phyloP scores from a whole-genome alignment of 2,888 invertebrate genomes.

The Clivina fossor region DNA sequence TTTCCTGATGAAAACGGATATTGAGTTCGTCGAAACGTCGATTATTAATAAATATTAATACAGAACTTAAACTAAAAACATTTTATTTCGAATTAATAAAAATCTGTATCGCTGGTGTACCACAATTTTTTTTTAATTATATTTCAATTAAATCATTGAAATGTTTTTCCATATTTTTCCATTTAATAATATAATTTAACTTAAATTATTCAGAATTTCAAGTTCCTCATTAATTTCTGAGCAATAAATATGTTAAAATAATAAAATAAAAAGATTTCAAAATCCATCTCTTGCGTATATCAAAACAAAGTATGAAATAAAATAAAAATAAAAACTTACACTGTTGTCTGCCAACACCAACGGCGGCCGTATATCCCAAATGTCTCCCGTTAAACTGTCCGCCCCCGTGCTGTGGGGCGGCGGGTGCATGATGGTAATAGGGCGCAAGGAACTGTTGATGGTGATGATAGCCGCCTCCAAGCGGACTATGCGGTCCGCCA shows the following conservation, averaged over 20 bases:
- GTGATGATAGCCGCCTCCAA: slow-evolving; percentile 48
- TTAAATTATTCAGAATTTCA: background rate
- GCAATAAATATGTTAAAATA: background rate
- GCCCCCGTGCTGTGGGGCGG: slow-evolving; percentile 41
- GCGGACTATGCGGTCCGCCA: slow-evolving; percentile 50
- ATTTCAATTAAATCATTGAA: too few species aligned
- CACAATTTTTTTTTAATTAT: too few species aligned
- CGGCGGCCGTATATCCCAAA: slow-evolving; percentile 28
- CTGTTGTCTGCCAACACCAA: slow-evolving; percentile 47
- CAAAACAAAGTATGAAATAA: background rate
- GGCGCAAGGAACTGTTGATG: slow-evolving; percentile 64
- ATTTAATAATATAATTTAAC: background rate
- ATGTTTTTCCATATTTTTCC: too few species aligned
- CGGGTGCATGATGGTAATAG: slow-evolving; percentile 64
- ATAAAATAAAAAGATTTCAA: too few species aligned
- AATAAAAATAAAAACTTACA: slow-evolving; percentile 44
- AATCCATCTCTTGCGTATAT: too few species aligned
- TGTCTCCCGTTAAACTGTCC: slow-evolving; percentile 36
- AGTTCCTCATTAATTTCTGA: background rate
- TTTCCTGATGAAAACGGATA: too few species aligned
- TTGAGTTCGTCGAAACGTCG: too few species aligned
- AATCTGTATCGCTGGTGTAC: too few species aligned
- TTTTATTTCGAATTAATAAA: too few species aligned
- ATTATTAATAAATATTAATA: too few species aligned
- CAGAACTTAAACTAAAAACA: too few species aligned